These are phyloP conservation scores for Neotoxoptera formosana DNA, from an alignment of 1,140 invertebrate genomes.

Conservation along the genomic window DNA sequence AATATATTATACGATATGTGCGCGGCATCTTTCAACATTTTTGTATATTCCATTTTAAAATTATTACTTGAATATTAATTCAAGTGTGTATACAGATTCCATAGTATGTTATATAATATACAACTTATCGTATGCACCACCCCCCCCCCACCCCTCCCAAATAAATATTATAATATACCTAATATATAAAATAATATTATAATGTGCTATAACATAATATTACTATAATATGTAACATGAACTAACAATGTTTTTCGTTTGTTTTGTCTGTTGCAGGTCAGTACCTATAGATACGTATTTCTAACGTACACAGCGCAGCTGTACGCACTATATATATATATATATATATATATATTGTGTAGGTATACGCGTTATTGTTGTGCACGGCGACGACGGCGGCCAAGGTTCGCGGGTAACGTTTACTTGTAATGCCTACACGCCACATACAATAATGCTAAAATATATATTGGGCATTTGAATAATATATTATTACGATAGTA, in stretches of 20 bases:
- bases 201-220: background rate
- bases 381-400: background rate
- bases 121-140: too few species aligned
- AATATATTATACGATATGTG: background rate
- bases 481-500: background rate
- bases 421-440: background rate
- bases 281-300: background rate
- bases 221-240: background rate
- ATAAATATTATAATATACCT: too few species aligned
- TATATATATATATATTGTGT: too few species aligned
- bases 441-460: background rate
- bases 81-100: background rate
- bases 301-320: background rate
- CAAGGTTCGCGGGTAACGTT: background rate
- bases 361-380: background rate
- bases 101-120: too few species aligned
- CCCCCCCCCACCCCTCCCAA: too few species aligned
- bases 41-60: background rate
- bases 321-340: background rate
- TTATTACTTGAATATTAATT: background rate
- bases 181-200: background rate
- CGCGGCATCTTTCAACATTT: background rate
- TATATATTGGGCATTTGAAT: background rate
- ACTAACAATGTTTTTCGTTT: conserved; percentile 32
- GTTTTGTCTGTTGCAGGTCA: conserved; percentile 54